Conservation (phyloP, 2,888 invertebrate genomes). For the Callyntrura guangdongensis region DNA sequence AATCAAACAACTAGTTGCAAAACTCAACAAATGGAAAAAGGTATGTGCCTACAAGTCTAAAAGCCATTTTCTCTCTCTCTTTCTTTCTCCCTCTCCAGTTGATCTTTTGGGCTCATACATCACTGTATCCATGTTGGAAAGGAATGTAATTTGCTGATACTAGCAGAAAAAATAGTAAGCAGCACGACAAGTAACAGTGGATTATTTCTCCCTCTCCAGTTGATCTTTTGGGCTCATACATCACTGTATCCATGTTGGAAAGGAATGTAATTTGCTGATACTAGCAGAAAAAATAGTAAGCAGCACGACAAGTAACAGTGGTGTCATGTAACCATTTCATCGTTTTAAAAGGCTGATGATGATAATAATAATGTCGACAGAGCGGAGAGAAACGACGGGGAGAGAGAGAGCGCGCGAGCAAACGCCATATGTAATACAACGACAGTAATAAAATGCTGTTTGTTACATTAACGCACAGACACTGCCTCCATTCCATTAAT, state of each 20-base stretch:
- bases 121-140: neutral
- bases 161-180: neutral
- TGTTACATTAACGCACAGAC: neutral
- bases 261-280: neutral
- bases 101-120: neutral
- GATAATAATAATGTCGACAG: neutral
- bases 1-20: slow-evolving; percentile 48
- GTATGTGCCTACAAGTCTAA: neutral
- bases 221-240: neutral
- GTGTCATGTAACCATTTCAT: slow-evolving; percentile 40
- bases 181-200: neutral
- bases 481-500: slow-evolving; percentile 10
- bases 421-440: slow-evolving; percentile 30
- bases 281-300: neutral
- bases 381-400: neutral
- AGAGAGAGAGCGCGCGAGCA: neutral
- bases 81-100: too few species aligned
- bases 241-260: neutral
- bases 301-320: neutral
- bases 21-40: slow-evolving; percentile 44
- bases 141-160: neutral
- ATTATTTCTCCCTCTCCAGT: too few species aligned
- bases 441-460: slow-evolving; percentile 19
- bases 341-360: neutral
- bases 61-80: neutral